phyloP scores from a whole-genome alignment of 2,113 vertebrate species.

The Tringa solitaria region DNA sequence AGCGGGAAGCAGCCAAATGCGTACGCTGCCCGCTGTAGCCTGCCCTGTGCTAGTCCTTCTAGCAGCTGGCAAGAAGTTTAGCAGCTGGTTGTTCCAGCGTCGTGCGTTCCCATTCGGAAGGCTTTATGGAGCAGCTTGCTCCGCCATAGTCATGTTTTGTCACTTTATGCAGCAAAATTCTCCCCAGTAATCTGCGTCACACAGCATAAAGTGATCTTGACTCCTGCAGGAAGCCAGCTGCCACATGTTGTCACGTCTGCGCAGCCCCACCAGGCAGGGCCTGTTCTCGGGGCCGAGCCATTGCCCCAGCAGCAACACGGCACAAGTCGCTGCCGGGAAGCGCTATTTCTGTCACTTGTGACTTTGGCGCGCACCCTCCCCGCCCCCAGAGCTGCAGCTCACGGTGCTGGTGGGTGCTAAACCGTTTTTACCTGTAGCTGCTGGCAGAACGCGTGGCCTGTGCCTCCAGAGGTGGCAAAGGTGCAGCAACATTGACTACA shows the following conservation, averaged over 20 bases:
- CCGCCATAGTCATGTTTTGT: background rate
- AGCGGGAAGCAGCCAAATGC: background rate
- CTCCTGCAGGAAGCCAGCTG: background rate
- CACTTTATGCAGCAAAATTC: background rate
- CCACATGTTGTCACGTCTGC: fast-evolving
- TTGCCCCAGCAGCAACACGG: background rate
- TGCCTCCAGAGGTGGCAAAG: fast-evolving
- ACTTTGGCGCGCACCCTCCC: fast-evolving
- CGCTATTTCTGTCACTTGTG: fast-evolving
- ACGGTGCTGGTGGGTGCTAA: fast-evolving
- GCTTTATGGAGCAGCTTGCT: background rate
- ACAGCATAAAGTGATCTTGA: background rate
- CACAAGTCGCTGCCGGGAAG: fast-evolving
- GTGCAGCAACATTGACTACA: fast-evolving
- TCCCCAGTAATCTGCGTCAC: fast-evolving
- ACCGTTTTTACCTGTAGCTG: background rate
- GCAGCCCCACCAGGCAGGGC: background rate
- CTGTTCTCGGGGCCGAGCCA: fast-evolving
- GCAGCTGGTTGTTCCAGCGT: background rate
- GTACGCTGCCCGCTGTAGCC: fast-evolving
- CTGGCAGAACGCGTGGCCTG: fast-evolving
- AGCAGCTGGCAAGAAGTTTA: background rate
- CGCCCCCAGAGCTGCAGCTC: background rate
- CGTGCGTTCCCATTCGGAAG: fast-evolving
- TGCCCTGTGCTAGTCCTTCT: fast-evolving